Evolutionary conservation across 2,113 vertebrate genomes (phyloP).

Genomic region (Sorex araneus): DNA sequence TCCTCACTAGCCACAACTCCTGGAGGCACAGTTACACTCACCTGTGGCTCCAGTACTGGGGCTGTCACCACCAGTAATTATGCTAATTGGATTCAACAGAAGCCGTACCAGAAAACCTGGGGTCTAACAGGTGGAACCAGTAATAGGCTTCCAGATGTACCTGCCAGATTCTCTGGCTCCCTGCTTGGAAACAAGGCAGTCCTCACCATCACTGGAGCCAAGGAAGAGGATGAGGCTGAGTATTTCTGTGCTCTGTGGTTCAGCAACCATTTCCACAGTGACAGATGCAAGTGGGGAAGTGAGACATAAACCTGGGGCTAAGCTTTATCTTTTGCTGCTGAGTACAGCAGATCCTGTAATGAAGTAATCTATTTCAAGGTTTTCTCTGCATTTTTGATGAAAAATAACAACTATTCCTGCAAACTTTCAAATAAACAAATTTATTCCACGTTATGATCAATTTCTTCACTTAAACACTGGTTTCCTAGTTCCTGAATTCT

Average conservation of each 20-base stretch:
- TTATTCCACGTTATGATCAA: no score
- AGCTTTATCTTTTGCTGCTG: not conserved
- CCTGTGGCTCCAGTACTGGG: slow-evolving; percentile 9
- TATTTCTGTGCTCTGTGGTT: slow-evolving; percentile 34
- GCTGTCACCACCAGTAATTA: not conserved
- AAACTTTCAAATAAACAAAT: no score
- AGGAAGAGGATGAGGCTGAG: not conserved
- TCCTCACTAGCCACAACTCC: not conserved
- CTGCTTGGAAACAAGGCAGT: not conserved
- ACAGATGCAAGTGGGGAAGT: not conserved
- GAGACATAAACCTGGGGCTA: not conserved
- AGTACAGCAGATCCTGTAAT: not conserved
- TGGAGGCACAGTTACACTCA: slow-evolving; percentile 2
- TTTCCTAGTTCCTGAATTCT: no score
- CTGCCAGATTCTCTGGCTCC: not conserved
- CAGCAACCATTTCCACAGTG: slow-evolving; percentile 21
- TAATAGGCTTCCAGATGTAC: fast-evolving
- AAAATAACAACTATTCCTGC: no score
- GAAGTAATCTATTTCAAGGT: no score
- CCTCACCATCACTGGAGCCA: not conserved
- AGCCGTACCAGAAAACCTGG: not conserved
- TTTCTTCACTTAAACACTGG: no score
- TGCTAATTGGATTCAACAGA: not conserved
- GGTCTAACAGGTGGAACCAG: not conserved
- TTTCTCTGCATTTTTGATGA: no score